Evolutionary conservation across 2,888 invertebrate genomes (phyloP).

Genomic region (Noctua comes): DNA sequence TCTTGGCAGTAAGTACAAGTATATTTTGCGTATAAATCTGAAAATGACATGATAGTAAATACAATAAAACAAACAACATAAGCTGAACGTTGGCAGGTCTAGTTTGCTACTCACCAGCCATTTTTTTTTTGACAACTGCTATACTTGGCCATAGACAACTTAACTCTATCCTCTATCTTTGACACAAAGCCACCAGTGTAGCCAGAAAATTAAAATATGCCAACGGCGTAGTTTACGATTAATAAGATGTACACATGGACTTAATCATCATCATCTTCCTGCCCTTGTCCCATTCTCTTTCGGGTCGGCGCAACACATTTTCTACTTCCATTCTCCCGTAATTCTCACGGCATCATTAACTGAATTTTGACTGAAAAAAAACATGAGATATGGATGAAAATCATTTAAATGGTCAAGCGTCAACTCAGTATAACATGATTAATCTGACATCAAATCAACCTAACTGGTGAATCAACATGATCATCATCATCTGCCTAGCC

Average conservation of each 20-base stretch:
- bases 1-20: slow-evolving; percentile 98
- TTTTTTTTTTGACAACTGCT: slow-evolving; percentile 76
- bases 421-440: background rate
- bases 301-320: too few species aligned
- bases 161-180: slow-evolving; percentile 1
- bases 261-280: too few species aligned
- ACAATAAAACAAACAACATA: slow-evolving; percentile 71
- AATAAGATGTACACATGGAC: background rate
- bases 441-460: background rate
- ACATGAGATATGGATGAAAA: too few species aligned
- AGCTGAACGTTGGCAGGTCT: slow-evolving; percentile 79
- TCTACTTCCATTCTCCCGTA: too few species aligned
- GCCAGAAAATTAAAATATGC: background rate
- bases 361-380: too few species aligned
- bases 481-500: background rate
- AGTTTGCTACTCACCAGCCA: slow-evolving; percentile 85
- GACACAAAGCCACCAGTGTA: background rate
- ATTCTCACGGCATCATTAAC: too few species aligned
- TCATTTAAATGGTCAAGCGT: background rate
- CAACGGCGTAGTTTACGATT: background rate
- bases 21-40: slow-evolving; percentile 93
- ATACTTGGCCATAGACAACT: background rate
- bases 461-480: background rate
- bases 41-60: slow-evolving; percentile 87
- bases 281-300: too few species aligned